Conservation (phyloP, 2,888 invertebrate species). For the Neoscelio sp. region DNA sequence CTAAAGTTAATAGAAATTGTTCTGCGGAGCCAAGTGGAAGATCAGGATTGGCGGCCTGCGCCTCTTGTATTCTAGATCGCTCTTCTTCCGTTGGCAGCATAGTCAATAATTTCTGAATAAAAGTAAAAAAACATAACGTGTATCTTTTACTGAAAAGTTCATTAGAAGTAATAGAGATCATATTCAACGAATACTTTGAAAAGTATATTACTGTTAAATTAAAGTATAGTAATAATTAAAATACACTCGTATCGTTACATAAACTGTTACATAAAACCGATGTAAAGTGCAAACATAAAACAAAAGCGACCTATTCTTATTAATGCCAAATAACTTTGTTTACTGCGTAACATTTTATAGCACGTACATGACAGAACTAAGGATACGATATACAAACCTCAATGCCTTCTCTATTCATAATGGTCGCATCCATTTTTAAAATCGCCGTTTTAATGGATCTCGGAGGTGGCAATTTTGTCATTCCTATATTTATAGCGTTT, state of each 20-base stretch:
- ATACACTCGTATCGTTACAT: conserved; percentile 2
- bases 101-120: conserved; percentile 91
- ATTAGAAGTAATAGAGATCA: no score
- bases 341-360: conserved; percentile 30
- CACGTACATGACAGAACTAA: conserved; percentile 36
- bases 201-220: no score
- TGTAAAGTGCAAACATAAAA: conserved; percentile 25
- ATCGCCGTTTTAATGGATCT: conserved; percentile 99
- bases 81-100: conserved; percentile 99
- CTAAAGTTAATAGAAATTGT: conserved; percentile 98
- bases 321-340: conserved; percentile 7
- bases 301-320: conserved; percentile 38
- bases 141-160: no score
- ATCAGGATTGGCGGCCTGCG: conserved; percentile 96
- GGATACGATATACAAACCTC: conserved; percentile 85
- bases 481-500: conserved; percentile 99
- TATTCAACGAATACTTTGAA: no score
- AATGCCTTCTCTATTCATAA: conserved; percentile 98
- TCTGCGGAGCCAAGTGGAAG: conserved; percentile 97
- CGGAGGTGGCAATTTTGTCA: conserved; percentile 99
- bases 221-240: conserved; percentile 3
- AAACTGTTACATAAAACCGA: conserved; percentile 8
- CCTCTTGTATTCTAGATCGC: conserved; percentile 97
- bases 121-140: background rate
- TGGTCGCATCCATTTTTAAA: conserved; percentile 99